Evolutionary conservation across 2,888 invertebrate genomes (phyloP), one percentile per base, ranked within the genome.

Genomic region (Eupithecia vulgata): DNA sequence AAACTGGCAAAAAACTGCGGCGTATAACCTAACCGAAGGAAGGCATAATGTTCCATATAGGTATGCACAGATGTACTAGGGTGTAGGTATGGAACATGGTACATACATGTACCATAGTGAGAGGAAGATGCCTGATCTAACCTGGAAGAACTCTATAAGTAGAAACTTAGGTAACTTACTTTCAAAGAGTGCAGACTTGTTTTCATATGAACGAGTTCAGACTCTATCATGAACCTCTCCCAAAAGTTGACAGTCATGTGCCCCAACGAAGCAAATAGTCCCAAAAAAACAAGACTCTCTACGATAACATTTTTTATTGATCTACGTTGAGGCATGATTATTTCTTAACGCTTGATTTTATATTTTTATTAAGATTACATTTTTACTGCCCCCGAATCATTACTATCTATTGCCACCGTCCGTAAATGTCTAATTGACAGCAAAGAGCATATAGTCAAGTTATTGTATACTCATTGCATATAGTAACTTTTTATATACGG

Each of bases 181-280:
- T 90, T 90, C 15, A 93, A 76, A 34, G 80, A 70, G 67, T 87
- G 72, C 48, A 94, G 80, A 62, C 86, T 90, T 17, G 78, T 80
- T 78, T 91, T 93, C 84, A 93, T 87, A 35, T 78, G 80, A 10
- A 74, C 75, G 35, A 93, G 74, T 75, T 93, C 90, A 1, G 78
- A 81, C 72, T 89, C 85, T 68, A 93, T 82, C 4, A 87, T 78
- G 64, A 87, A 87, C 68, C 85, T 82, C 75, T 93, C 92, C 91
- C 90, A 93, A 73, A 90, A 85, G 68, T 88, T 89, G 0, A 88
- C 82, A 1, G 84, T 81, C 8, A 91, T 68, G 76, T 93, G 91
- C 10, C 91, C 90, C 0, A 89, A 76, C 5, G 92, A 73, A 2
- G 84, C 83, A 15, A 90, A 79, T 48, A 89, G 74, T 10, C 87